phyloP scores from a whole-genome alignment of 2,888 invertebrate species.

The Hanleya hanleyi region DNA sequence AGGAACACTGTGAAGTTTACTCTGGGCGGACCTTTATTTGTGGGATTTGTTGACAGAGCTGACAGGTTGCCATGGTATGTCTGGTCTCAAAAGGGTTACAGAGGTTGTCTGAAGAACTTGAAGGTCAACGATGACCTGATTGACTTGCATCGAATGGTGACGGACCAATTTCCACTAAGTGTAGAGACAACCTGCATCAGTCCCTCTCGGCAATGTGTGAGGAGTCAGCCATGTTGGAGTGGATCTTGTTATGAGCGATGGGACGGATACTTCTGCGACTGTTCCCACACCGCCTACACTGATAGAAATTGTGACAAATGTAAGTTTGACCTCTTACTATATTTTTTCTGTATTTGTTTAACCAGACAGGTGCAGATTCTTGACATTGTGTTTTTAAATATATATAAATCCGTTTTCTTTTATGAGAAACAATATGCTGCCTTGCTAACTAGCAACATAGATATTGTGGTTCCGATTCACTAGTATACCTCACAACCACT shows the following conservation, averaged over 20 bases:
- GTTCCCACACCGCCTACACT: conserved; percentile 60
- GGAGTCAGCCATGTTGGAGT: conserved; percentile 50
- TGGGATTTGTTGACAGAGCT: conserved; percentile 52
- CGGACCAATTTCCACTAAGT: conserved; percentile 3
- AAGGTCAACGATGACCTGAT: conserved; percentile 43
- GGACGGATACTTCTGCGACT: conserved; percentile 64
- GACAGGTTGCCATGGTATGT: conserved; percentile 64
- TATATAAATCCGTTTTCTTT: neutral
- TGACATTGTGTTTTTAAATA: neutral
- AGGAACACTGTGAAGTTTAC: conserved; percentile 31
- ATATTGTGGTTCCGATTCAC: neutral
- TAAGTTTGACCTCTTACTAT: conserved; percentile 34
- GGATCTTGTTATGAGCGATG: conserved; percentile 59
- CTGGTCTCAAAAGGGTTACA: conserved; percentile 62
- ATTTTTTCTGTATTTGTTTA: no score
- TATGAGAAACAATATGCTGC: no score
- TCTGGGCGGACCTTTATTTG: conserved; percentile 39
- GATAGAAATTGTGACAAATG: conserved; percentile 55
- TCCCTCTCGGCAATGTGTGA: conserved; percentile 35
- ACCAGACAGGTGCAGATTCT: no score
- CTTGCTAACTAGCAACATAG: neutral
- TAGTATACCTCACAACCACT: neutral
- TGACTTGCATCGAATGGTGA: conserved; percentile 27
- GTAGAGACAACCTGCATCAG: neutral
- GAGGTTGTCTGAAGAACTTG: conserved; percentile 68